phyloP scores from a whole-genome alignment of 1,140 invertebrate genomes.

The Sinella curviseta region DNA sequence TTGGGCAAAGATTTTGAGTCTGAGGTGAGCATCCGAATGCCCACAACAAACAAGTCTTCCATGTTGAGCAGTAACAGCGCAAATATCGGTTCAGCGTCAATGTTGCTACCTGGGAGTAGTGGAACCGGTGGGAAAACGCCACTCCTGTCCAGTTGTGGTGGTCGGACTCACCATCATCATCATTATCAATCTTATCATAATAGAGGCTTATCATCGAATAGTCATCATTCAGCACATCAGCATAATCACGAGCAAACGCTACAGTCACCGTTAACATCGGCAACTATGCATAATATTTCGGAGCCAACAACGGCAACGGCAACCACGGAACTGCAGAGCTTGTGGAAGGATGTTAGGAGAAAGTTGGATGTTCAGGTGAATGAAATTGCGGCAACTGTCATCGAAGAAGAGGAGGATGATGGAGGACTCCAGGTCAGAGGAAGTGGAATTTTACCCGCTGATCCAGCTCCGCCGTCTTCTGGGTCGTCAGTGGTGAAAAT shows the following conservation, averaged over 20 bases:
- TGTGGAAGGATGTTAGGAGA: slow-evolving; percentile 34
- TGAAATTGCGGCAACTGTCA: neutral
- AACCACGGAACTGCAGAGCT: slow-evolving; percentile 17
- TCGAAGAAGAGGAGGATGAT: neutral
- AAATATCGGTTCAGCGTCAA: neutral
- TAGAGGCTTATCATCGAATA: neutral
- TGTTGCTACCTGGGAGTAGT: neutral
- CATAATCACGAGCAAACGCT: neutral
- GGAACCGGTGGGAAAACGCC: neutral
- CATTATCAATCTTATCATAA: neutral
- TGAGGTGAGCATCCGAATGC: slow-evolving; percentile 35
- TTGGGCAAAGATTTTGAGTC: slow-evolving; percentile 36
- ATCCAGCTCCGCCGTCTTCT: neutral
- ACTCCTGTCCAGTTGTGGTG: neutral
- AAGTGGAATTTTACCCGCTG: neutral
- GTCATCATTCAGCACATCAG: neutral
- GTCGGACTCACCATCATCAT: neutral
- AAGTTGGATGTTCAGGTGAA: slow-evolving; percentile 31
- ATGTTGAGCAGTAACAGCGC: neutral
- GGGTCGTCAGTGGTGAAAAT: neutral
- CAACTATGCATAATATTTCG: neutral
- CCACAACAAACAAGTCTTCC: slow-evolving; percentile 20
- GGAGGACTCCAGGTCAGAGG: neutral
- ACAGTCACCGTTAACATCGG: neutral
- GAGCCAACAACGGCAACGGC: neutral